Base-by-base conservation (phyloP, 2,797 vertebrate species). In the Darevskia mixta region DNA sequence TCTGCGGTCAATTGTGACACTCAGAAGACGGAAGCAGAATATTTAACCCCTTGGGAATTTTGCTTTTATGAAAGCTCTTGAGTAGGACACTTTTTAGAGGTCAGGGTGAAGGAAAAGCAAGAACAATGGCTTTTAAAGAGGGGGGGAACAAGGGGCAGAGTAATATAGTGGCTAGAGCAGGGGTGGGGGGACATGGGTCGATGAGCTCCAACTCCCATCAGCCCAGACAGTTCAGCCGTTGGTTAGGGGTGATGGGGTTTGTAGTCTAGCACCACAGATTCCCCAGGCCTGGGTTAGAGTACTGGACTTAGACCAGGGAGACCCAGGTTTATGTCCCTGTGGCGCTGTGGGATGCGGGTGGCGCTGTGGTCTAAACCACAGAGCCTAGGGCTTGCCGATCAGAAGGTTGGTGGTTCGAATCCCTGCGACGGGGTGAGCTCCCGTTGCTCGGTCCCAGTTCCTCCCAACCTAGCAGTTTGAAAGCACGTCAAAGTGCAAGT, bases 131-230 rank as follows among this genome's bases (percentile, higher is more conserved):
- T 55, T 49, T 55, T 8, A 79, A 18, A 79, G 8, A 1, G 29
- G 15, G 7, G 17, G 13, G 17, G 11, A 29, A 25, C 66, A 66
- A 27, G 29, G 15, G 10, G 27, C 29, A 32, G n/a, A 15, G n/a
- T 5, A 18, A 15, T 72, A n/a, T 72, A 15, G 13, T 32, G 29
- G 29, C n/a, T 32, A 29, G 29, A 71, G n/a, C 15, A 32, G 15
- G 2, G 1, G 10, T 32, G 10, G 1, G 9, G 8, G 9, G 2
- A 15, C 29, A 15, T n/a, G 29, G 13, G 13, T 13, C 10, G 29
- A 35, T 72, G 69, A 17, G 17, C 69, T 72, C 13, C 15, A 32
- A 25, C 8, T 69, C 66, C 8, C 15, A n/a, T 72, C 69, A 72
- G 69, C 69, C 11, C 69, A 29, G 25, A 27, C 69, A 71, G 29